Base-by-base conservation (phyloP, 2,797 vertebrate species). In the Clarias platycephalus region DNA sequence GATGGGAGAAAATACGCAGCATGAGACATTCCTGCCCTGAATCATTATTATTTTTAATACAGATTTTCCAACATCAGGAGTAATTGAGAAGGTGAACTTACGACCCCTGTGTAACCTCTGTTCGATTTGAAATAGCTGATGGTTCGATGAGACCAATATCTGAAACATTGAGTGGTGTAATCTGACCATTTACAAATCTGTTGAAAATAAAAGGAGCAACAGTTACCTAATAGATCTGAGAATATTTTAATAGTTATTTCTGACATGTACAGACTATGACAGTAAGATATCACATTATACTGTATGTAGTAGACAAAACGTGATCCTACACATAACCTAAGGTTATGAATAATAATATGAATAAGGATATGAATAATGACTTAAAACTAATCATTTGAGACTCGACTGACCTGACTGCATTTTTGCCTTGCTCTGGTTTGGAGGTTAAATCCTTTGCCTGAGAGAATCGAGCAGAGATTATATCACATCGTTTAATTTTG, bases 391-490 rank as follows among this genome's bases (percentile, higher is more conserved):
- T 6, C 1, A 72, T 49, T 58, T 6, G 57, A 70, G 31, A 37
- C 24, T 76, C 12, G 57, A 66, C 86, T 86, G 89, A 98, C 98
- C 97, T 96, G 88, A 98, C 88, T 1, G 91, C 93, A 91, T 97
- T 99, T 80, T 84, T 91, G 87, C 97, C 96, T 89, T 96, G 86
- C 15, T 94, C 89, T 88, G 97, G 97, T 90, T 99, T 99, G 15
- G 84, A 1, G 6, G 0, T 91, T 86, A 91, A 88, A 85, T 95
- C 95, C n/a, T 93, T 79, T 1, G 72, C 26, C 91, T 96, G 86
- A 16, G 66, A 67, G 57, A 67, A 53, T 53, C 13, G 12, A 44
- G 28, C 2, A 60, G 31, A 74, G 67, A 24, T 13, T 0, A 40
- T 31, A 5, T 16, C 2, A 1, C 2, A n/a, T 80, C 15, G 37